Conservation (phyloP, 2,888 invertebrate genomes). For the Nemoura dubitans region DNA sequence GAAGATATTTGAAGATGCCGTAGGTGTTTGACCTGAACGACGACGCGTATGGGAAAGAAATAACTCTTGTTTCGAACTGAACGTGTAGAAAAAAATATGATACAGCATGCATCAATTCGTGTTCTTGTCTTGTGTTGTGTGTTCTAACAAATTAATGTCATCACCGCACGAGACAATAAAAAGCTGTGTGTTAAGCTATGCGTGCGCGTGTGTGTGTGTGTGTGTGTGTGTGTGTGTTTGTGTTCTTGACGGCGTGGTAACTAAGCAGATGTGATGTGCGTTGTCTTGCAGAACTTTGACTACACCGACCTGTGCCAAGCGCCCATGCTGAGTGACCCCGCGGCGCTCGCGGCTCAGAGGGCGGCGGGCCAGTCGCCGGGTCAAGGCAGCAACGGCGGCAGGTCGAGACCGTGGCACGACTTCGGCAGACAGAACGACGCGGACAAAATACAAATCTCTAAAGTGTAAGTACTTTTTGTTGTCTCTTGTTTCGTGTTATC, state of each 20-base stretch:
- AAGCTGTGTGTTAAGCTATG: neutral
- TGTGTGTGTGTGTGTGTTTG: neutral
- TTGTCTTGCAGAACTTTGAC: constrained; percentile 80
- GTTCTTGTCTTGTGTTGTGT: neutral
- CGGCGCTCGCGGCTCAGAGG: constrained; percentile 63
- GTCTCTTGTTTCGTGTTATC: neutral
- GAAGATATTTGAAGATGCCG: neutral
- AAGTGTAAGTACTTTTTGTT: constrained; percentile 80
- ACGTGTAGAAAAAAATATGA: neutral
- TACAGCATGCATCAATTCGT: neutral
- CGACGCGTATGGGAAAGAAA: neutral
- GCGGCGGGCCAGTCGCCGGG: constrained; percentile 52
- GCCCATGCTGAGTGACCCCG: constrained; percentile 56
- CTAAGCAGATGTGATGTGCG: neutral
- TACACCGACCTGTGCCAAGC: constrained; percentile 87
- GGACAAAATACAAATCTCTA: constrained; percentile 97
- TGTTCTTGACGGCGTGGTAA: neutral
- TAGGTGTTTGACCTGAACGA: neutral
- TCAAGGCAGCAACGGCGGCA: constrained; percentile 55
- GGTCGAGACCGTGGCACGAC: constrained; percentile 92
- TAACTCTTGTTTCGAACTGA: neutral
- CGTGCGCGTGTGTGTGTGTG: neutral
- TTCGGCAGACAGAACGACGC: constrained; percentile 93
- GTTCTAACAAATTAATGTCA: neutral
- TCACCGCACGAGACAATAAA: neutral